Percentiles rank a stretch among this genome's conserved stretches.
phyloP scores from a whole-genome alignment of 1,140 invertebrate genomes.

The Drosophila carrolli region DNA sequence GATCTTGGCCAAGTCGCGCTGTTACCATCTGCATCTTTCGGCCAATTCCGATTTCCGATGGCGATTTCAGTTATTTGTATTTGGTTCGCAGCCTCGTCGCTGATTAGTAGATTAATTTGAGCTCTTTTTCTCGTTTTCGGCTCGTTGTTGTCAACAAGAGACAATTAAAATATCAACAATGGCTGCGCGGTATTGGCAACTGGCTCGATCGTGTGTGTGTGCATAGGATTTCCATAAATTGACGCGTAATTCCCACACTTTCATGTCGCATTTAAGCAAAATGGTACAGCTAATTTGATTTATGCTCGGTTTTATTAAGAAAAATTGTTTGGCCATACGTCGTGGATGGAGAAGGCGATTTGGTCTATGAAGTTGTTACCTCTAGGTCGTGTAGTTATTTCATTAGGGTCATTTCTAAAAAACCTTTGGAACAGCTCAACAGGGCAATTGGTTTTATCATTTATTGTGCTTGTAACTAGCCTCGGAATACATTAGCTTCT shows the following conservation, averaged over 20 bases:
- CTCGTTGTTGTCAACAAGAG: conserved; percentile 68
- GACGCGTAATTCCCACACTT: conserved; percentile 77
- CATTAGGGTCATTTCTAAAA: not conserved
- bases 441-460: no score
- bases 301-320: conserved; percentile 68
- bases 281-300: conserved; percentile 78
- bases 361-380: conserved; percentile 47
- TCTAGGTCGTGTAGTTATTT: not conserved
- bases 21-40: conserved; percentile 41
- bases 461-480: not conserved
- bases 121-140: conserved; percentile 18
- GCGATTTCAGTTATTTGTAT: conserved; percentile 16
- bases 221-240: conserved; percentile 71
- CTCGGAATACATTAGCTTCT: not conserved
- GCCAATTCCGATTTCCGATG: conserved; percentile 13
- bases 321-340: conserved; percentile 51
- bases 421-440: not conserved
- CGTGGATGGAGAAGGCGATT: not conserved
- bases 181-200: conserved; percentile 22
- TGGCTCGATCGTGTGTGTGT: conserved; percentile 16
- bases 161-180: conserved; percentile 79
- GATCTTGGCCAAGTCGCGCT: conserved; percentile 31
- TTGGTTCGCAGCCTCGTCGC: conserved; percentile 64
- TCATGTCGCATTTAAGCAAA: conserved; percentile 74
- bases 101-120: conserved; percentile 73